Conservation (phyloP, 2,113 vertebrate genomes). For the Xenopus borealis region DNA sequence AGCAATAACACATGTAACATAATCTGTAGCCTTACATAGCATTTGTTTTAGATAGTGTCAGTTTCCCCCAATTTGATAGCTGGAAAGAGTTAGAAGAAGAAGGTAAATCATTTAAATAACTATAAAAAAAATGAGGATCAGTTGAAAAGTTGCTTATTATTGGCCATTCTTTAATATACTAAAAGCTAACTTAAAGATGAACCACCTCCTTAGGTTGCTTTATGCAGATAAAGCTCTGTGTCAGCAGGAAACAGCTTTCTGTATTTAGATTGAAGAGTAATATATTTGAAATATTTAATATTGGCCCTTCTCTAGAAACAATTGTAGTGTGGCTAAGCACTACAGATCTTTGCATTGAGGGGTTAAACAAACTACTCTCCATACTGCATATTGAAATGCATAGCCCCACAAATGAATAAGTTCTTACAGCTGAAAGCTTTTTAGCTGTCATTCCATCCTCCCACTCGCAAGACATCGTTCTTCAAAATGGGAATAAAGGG, state of each 20-base stretch:
- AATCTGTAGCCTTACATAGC: too few relatives aligned
- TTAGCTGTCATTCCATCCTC: slow-evolving; percentile 20
- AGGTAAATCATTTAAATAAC: too few relatives aligned
- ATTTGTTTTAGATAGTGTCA: too few relatives aligned
- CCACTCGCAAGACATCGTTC: slow-evolving; percentile 2
- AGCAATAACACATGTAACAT: too few relatives aligned
- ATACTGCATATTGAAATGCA: background rate
- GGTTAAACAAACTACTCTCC: background rate
- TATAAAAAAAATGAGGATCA: too few relatives aligned
- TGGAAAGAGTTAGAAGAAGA: too few relatives aligned
- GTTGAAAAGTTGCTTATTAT: too few relatives aligned
- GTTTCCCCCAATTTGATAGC: too few relatives aligned
- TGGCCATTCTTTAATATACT: too few relatives aligned
- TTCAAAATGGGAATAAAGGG: slow-evolving; percentile 8
- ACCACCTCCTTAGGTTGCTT: too few relatives aligned
- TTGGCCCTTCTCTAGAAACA: background rate
- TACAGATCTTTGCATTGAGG: background rate
- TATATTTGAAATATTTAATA: slow-evolving; percentile 3
- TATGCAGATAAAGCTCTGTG: background rate
- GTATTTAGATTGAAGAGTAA: background rate
- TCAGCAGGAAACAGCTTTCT: background rate
- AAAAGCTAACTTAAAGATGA: too few relatives aligned
- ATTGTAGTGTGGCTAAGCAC: background rate
- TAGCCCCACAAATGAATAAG: slow-evolving; percentile 3
- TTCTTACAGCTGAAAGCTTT: slow-evolving; percentile 28